Evolutionary conservation across 2,113 vertebrate genomes (phyloP).

Genomic region (Cynoglossus semilaevis): DNA sequence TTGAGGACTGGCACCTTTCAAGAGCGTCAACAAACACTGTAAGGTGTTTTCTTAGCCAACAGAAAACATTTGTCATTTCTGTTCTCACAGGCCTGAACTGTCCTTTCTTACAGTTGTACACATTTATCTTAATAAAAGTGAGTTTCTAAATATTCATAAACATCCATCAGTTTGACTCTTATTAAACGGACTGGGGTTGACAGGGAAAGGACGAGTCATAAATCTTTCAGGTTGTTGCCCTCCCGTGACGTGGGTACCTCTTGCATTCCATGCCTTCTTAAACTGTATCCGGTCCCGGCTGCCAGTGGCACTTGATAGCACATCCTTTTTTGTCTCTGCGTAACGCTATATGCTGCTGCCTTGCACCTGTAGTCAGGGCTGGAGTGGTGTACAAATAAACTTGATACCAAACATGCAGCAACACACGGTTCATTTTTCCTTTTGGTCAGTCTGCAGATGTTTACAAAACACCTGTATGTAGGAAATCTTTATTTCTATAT

Average conservation of each 20-base stretch:
- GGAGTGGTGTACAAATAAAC: conserved; percentile 5
- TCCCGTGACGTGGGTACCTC: conserved; percentile 26
- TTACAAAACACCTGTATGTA: background rate
- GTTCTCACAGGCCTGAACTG: conserved; percentile 12
- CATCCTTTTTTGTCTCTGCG: conserved; percentile 32
- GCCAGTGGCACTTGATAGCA: conserved; percentile 44
- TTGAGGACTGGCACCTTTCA: conserved; percentile 23
- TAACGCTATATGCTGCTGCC: conserved; percentile 35
- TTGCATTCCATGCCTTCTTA: conserved; percentile 32
- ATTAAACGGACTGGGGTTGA: background rate
- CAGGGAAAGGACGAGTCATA: conserved; percentile 8
- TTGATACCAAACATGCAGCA: background rate
- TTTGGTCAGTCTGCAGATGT: background rate
- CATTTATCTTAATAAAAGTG: conserved; percentile 14
- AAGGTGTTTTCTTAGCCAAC: conserved; percentile 57
- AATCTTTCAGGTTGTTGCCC: conserved; percentile 37
- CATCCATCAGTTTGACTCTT: background rate
- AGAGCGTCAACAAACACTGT: conserved; percentile 46
- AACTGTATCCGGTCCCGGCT: conserved; percentile 45
- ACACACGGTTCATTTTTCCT: background rate
- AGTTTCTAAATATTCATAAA: conserved; percentile 24
- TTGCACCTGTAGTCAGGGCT: background rate
- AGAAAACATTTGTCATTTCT: conserved; percentile 11
- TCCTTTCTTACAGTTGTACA: background rate
- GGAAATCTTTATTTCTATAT: background rate